These are phyloP conservation scores for Cryptotis parvus DNA, from an alignment of 2,113 vertebrate species.

Conservation along the genomic window DNA sequence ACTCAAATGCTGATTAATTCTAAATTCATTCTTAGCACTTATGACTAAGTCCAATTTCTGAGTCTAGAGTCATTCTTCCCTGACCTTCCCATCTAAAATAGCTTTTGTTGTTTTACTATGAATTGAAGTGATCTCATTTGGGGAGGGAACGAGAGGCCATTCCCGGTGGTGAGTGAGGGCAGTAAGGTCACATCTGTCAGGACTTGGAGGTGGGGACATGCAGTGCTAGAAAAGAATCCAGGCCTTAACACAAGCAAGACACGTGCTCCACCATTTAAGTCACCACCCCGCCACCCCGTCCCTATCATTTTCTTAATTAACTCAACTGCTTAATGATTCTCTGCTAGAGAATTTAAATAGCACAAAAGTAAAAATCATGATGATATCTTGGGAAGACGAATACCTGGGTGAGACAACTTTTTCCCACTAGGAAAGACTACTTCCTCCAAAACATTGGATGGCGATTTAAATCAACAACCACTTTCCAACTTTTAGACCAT, in stretches of 20 bases:
- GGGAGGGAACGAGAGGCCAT: background rate
- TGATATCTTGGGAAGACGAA: background rate
- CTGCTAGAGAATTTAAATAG: background rate
- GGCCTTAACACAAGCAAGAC: no score
- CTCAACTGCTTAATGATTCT: background rate
- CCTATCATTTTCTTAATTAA: no score
- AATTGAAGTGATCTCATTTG: background rate
- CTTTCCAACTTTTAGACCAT: background rate
- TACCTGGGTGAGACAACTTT: background rate
- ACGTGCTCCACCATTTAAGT: no score
- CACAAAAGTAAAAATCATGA: background rate
- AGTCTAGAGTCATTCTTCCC: background rate
- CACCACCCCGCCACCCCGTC: no score
- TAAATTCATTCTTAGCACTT: background rate
- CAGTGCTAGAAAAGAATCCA: no score
- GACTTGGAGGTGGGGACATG: no score
- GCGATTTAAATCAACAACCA: conserved; percentile 77
- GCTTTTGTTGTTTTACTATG: background rate
- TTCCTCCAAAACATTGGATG: conserved; percentile 77
- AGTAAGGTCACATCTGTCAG: no score
- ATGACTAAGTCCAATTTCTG: background rate
- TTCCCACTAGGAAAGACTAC: conserved; percentile 45
- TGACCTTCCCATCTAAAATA: background rate
- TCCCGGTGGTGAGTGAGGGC: no score
- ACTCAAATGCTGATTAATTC: background rate